A percentile compares a stretch with the other conserved stretches of the same genome.
These are phyloP conservation scores for Mythimna ferrago DNA, from an alignment of 2,888 invertebrate species.

Conservation along the genomic window DNA sequence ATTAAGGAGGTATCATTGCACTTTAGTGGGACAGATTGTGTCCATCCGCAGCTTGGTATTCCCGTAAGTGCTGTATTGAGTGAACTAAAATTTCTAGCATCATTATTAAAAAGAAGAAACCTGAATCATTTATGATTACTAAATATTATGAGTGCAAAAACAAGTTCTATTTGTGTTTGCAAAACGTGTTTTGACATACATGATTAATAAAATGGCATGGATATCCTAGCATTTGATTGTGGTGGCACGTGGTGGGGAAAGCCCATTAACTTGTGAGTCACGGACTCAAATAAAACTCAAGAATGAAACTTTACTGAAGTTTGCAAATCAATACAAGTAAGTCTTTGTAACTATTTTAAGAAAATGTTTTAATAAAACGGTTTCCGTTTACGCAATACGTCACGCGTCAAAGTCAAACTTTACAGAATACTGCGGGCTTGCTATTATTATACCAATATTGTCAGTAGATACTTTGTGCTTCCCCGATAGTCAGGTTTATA, in stretches of 20 bases:
- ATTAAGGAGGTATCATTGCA: background rate
- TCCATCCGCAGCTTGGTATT: background rate
- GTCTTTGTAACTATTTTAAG: slow-evolving; percentile 12
- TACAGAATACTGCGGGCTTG: background rate
- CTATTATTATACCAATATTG: background rate
- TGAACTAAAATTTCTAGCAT: background rate
- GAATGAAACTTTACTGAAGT: background rate
- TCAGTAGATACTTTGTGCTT: background rate
- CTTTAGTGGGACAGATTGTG: background rate
- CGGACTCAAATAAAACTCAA: slow-evolving; percentile 9
- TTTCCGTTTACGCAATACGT: slow-evolving; percentile 30
- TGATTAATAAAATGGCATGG: background rate
- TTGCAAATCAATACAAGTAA: background rate
- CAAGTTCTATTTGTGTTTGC: background rate
- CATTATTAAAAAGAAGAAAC: background rate
- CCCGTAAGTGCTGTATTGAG: background rate
- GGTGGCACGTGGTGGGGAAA: slow-evolving; percentile 23
- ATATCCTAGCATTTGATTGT: background rate
- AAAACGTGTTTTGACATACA: background rate
- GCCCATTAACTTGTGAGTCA: slow-evolving; percentile 14
- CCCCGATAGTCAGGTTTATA: slow-evolving; percentile 3
- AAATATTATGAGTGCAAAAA: background rate
- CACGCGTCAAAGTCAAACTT: slow-evolving; percentile 23
- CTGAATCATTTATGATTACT: background rate
- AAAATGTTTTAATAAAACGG: slow-evolving; percentile 6